Conservation (phyloP, 2,888 invertebrate species). For the Mycalesis mineus region DNA sequence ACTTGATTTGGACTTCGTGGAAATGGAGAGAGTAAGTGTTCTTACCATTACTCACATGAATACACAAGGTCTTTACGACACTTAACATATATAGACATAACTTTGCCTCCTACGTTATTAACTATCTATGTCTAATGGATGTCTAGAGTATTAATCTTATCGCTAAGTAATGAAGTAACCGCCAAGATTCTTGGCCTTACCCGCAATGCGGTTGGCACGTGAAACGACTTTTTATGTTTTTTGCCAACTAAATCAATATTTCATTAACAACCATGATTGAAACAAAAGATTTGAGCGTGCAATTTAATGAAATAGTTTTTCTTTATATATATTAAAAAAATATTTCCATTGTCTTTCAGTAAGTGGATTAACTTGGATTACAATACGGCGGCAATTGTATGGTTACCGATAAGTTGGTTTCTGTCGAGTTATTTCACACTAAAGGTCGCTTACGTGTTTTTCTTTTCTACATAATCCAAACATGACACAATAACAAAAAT, state of each 20-base stretch:
- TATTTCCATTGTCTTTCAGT: conserved; percentile 6
- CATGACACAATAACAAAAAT: too few relatives aligned
- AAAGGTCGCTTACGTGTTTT: neutral
- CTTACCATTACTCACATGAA: neutral
- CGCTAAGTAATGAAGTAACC: conserved; percentile 19
- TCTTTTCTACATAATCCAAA: too few relatives aligned
- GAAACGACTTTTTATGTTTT: conserved; percentile 20
- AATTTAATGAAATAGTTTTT: neutral
- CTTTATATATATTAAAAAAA: neutral
- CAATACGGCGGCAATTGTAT: conserved; percentile 7
- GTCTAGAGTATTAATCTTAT: neutral
- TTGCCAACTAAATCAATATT: conserved; percentile 16
- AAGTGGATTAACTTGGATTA: conserved; percentile 12
- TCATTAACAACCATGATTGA: conserved; percentile 4
- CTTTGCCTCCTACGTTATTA: neutral
- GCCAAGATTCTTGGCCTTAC: conserved; percentile 15
- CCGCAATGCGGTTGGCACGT: conserved; percentile 30
- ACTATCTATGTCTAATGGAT: too few relatives aligned
- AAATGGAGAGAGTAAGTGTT: conserved; percentile 96
- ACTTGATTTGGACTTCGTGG: conserved; percentile 98
- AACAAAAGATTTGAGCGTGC: neutral
- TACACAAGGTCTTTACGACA: too few relatives aligned
- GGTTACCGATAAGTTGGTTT: conserved; percentile 11
- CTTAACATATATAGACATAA: too few relatives aligned
- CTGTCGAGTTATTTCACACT: neutral